Evolutionary conservation across 1,140 invertebrate species (phyloP).

Genomic region (Drosophila ananassae): DNA sequence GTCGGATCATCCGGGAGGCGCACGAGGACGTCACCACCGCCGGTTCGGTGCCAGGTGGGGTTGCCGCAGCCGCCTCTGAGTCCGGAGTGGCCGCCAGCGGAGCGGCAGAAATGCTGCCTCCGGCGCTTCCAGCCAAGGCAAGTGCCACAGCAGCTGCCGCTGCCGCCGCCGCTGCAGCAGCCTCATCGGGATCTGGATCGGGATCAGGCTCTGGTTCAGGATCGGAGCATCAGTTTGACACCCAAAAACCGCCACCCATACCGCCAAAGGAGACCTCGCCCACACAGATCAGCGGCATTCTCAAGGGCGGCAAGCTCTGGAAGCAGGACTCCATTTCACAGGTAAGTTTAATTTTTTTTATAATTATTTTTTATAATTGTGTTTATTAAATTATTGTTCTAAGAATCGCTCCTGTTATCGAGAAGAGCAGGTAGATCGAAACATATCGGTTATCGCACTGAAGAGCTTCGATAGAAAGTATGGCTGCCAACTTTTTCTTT

Average conservation of each 20-base stretch:
- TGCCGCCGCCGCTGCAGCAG: slow-evolving; percentile 24
- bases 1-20: slow-evolving; percentile 86
- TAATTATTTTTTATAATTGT: too few species aligned
- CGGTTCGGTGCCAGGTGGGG: neutral
- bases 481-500: too few species aligned
- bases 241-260: slow-evolving; percentile 71
- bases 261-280: slow-evolving; percentile 81
- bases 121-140: slow-evolving; percentile 71
- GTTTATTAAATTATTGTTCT: too few species aligned
- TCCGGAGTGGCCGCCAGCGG: neutral
- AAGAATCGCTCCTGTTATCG: too few species aligned
- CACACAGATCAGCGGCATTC: slow-evolving; percentile 86
- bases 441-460: too few species aligned
- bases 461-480: too few species aligned
- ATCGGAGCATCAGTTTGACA: slow-evolving; percentile 29
- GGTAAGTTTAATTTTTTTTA: slow-evolving; percentile 39
- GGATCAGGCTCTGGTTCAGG: slow-evolving; percentile 10
- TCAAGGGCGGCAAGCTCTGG: slow-evolving; percentile 88
- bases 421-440: too few species aligned
- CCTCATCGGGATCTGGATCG: slow-evolving; percentile 7
- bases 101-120: slow-evolving; percentile 55
- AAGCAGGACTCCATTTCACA: slow-evolving; percentile 85
- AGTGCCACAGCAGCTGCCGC: slow-evolving; percentile 45
- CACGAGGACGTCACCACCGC: slow-evolving; percentile 58
- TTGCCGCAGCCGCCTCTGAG: neutral